Percentiles rank a stretch among this genome's conserved stretches.
Evolutionary conservation across 2,888 invertebrate genomes (phyloP).

Genomic region (Mythimna albipuncta): DNA sequence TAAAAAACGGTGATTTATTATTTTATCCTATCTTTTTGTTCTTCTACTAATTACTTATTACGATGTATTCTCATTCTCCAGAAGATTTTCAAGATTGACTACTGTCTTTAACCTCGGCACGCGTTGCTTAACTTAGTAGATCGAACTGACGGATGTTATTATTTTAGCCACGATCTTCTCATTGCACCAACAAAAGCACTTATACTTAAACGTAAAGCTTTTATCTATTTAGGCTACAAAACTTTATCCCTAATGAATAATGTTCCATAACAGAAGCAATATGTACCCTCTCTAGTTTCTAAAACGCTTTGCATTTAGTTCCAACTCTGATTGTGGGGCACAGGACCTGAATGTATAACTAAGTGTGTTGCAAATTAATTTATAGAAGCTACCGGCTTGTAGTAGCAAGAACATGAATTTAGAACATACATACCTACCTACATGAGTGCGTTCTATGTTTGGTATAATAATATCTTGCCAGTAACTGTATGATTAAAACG

Average conservation of each 20-base stretch:
- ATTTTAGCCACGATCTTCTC: no score
- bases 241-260: constrained; percentile 21
- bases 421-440: background rate
- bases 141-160: no score
- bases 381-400: constrained; percentile 30
- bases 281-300: constrained; percentile 34
- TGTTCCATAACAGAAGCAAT: constrained; percentile 28
- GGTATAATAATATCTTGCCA: background rate
- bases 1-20: background rate
- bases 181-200: background rate
- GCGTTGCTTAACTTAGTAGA: no score
- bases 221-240: constrained; percentile 1
- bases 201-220: background rate
- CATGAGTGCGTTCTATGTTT: constrained; percentile 5
- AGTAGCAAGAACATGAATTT: constrained; percentile 28
- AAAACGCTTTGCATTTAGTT: constrained; percentile 54
- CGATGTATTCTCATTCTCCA: background rate
- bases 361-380: constrained; percentile 47
- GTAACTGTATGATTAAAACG: background rate
- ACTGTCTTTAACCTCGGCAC: background rate
- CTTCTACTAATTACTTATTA: background rate
- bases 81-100: background rate
- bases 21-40: no score
- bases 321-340: constrained; percentile 39
- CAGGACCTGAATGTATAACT: constrained; percentile 54